Conservation (phyloP, 2,113 vertebrate species). For the Stigmatopora argus region DNA sequence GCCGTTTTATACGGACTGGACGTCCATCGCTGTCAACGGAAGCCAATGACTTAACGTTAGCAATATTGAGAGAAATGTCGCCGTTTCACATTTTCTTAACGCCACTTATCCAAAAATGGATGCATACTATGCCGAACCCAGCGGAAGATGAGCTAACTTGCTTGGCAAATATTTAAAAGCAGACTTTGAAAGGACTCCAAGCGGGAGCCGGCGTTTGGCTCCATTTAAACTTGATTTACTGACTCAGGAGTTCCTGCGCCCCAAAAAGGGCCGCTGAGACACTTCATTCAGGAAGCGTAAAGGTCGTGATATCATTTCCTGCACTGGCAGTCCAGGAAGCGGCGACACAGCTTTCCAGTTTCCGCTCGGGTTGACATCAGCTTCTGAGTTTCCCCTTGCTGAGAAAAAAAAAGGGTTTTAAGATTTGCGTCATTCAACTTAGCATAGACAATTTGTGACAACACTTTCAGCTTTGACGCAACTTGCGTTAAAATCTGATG, state of each 20-base stretch:
- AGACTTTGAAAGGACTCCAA: neutral
- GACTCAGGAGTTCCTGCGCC: constrained; percentile 33
- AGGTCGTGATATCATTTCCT: constrained; percentile 75
- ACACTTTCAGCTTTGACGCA: too few species aligned
- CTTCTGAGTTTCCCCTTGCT: constrained; percentile 14
- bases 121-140: neutral
- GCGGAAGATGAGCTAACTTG: too few species aligned
- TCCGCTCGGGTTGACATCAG: constrained; percentile 33
- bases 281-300: constrained; percentile 74
- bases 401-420: constrained; percentile 14
- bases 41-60: too few species aligned
- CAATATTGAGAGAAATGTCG: neutral
- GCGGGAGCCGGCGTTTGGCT: neutral
- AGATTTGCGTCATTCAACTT: neutral
- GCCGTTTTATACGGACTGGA: too few species aligned
- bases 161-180: too few species aligned
- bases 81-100: neutral
- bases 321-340: constrained; percentile 60
- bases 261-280: constrained; percentile 47
- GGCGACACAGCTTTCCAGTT: constrained; percentile 47
- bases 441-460: neutral
- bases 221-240: constrained; percentile 22
- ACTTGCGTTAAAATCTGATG: too few species aligned
- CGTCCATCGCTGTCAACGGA: too few species aligned
- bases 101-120: neutral